Conservation (phyloP, 2,797 vertebrate genomes). For the Mus caroli region DNA sequence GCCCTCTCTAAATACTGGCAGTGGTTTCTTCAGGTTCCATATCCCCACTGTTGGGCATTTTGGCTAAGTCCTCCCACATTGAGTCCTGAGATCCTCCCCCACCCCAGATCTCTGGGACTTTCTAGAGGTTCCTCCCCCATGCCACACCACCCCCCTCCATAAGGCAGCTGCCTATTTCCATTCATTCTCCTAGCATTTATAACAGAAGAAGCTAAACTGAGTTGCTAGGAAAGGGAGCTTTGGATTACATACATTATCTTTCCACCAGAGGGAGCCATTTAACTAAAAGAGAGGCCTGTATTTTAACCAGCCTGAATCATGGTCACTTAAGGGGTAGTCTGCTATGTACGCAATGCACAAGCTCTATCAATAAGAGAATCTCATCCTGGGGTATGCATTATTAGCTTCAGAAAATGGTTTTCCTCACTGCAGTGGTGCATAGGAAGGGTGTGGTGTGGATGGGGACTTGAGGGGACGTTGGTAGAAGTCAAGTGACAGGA, state of each 20-base stretch:
- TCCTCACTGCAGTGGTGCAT: fast-evolving
- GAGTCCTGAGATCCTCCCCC: background rate
- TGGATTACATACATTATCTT: background rate
- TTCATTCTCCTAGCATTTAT: background rate
- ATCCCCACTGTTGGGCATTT: background rate
- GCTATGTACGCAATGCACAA: background rate
- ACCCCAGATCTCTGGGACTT: background rate
- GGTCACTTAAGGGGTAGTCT: background rate
- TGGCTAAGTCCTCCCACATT: background rate
- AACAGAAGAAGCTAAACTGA: background rate
- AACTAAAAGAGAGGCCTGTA: background rate
- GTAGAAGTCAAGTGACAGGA: background rate
- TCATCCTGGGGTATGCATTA: background rate
- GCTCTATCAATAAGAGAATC: background rate
- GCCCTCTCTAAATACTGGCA: background rate
- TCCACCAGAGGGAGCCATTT: background rate
- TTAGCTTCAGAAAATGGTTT: background rate
- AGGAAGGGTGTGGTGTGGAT: background rate
- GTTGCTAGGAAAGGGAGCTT: background rate
- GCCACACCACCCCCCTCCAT: too few relatives aligned
- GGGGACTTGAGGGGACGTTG: background rate
- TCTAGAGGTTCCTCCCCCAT: background rate
- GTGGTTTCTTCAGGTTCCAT: background rate
- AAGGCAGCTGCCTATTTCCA: background rate
- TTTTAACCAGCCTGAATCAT: background rate